Conservation (phyloP, 2,888 invertebrate species). For the Panzeria rudis region DNA sequence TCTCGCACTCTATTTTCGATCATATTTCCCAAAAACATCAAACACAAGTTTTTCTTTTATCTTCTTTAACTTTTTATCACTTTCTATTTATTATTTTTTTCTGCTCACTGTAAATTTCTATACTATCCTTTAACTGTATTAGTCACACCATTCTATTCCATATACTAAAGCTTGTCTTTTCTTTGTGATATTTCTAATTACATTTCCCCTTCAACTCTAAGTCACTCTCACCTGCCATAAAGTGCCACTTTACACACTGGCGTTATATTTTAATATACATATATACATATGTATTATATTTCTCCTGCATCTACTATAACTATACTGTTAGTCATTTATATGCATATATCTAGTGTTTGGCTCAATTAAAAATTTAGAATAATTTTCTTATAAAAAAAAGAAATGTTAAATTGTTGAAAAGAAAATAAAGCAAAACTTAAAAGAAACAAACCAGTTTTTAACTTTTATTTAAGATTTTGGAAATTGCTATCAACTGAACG, state of each 20-base stretch:
- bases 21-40: not conserved
- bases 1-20: not conserved
- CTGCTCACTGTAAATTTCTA: not conserved
- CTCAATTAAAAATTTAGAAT: not conserved
- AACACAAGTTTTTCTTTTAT: not conserved
- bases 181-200: slow-evolving; percentile 65
- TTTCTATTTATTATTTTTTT: slow-evolving; percentile 9
- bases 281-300: not conserved
- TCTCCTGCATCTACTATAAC: not conserved
- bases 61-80: slow-evolving; percentile 34
- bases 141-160: slow-evolving; percentile 13
- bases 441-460: not conserved
- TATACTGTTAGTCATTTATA: slow-evolving; percentile 24
- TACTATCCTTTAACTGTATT: not conserved
- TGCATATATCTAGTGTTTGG: slow-evolving; percentile 11
- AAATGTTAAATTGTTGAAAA: slow-evolving; percentile 47
- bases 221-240: slow-evolving; percentile 55
- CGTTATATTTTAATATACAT: slow-evolving; percentile 27
- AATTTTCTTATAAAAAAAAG: not conserved
- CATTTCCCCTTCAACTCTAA: slow-evolving; percentile 59
- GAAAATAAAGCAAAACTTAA: slow-evolving; percentile 50
- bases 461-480: not conserved
- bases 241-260: slow-evolving; percentile 32
- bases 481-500: not conserved
- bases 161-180: slow-evolving; percentile 40